Base-by-base conservation (phyloP, 2,113 vertebrate species). In the Caranx ignobilis region DNA sequence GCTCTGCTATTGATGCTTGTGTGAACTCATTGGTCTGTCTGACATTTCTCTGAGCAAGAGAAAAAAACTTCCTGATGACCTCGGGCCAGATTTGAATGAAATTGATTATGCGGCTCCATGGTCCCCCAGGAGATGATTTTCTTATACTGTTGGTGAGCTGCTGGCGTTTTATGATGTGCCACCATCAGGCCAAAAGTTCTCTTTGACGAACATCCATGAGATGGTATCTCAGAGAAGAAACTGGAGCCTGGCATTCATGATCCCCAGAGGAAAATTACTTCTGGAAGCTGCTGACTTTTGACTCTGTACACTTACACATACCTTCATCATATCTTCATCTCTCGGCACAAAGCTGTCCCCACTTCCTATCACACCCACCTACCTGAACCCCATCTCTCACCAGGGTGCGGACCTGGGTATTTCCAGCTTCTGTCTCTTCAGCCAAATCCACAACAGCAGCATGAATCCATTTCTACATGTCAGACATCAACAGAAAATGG, bases 391-490 rank as follows among this genome's bases (percentile, higher is more conserved):
- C 54, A 55, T 37, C 45, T 63, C 81, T 70, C 56, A 18, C 35
- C 8, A 15, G 71, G 66, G 26, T 1, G 26, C 1, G 26, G 43
- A 79, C 41, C 13, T 3, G 60, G n/a, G 34, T 84, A 78, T 89
- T 81, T 83, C 77, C 59, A 59, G 60, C 71, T 84, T 74, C 54
- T 2, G 3, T 71, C 70, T 71, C 70, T 48, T 54, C 60, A 82
- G 83, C 81, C 83, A 84, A 77, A 62, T 77, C 64, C 68, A 67
- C 68, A 63, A 68, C 50, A 65, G 61, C 78, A 80, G 81, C 67
- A 16, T 75, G 77, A 73, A 69, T 60, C 11, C 68, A 55, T 80
- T 66, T 52, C 18, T 4, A 5, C 52, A 26, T 65, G 34, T 6
- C 52, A 21, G 31, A 54, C 5, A 2, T 69, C 45, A 56, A 21